These are phyloP conservation scores for Ovis aries DNA, from an alignment of 2,113 vertebrate genomes.

Conservation along the genomic window ARS-UI_Ramb_v3.0 NC_056069.1:8542501-8543000, in stretches of 20 bases:
- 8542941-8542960: conserved; percentile 83
- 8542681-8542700: conserved; percentile 12
- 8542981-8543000: conserved; percentile 72
- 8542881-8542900: conserved; percentile 80
- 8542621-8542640: conserved; percentile 47
- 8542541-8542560: not conserved
- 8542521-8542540: not conserved
- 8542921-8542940: conserved; percentile 84
- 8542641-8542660: conserved; percentile 44
- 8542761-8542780: not conserved
- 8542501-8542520: not conserved
- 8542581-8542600: not conserved
- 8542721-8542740: not conserved
- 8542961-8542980: conserved; percentile 81
- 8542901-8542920: conserved; percentile 79
- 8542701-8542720: conserved; percentile 19
- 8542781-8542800: conserved; percentile 20
- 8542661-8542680: conserved; percentile 10
- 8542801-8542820: not conserved
- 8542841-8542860: conserved; percentile 63
- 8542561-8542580: not conserved
- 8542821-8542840: conserved; percentile 71
- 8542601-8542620: not conserved
- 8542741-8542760: conserved; percentile 43
- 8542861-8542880: conserved; percentile 71